Conservation (phyloP, 2,797 vertebrate species). For the Bryconaethiops microstoma region DNA sequence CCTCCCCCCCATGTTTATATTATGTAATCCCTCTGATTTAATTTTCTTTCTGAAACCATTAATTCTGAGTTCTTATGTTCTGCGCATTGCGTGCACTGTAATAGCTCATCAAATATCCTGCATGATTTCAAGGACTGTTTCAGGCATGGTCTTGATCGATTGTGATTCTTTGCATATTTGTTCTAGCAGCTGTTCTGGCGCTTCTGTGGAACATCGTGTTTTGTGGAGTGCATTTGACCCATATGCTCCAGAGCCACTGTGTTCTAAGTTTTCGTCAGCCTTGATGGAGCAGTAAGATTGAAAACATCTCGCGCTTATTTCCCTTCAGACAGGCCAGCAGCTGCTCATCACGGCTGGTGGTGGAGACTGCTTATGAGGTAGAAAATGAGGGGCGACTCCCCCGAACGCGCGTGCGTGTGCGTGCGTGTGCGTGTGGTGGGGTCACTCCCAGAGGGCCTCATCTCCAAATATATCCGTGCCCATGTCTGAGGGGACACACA, state of each 20-base stretch:
- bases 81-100: slow-evolving; percentile 23
- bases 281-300: slow-evolving; percentile 15
- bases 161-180: slow-evolving; percentile 37
- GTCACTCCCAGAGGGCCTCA: slow-evolving; percentile 42
- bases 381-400: slow-evolving; percentile 9
- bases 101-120: slow-evolving; percentile 44
- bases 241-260: slow-evolving; percentile 9
- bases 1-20: slow-evolving; percentile 13
- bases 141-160: slow-evolving; percentile 32
- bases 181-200: slow-evolving; percentile 23
- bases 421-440: slow-evolving; percentile 21
- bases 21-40: slow-evolving; percentile 49
- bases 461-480: slow-evolving; percentile 50
- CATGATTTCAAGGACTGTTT: slow-evolving; percentile 26
- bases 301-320: neutral
- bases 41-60: slow-evolving; percentile 34
- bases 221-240: slow-evolving; percentile 31
- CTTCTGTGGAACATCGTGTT: slow-evolving; percentile 29
- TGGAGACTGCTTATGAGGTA: slow-evolving; percentile 6
- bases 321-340: slow-evolving; percentile 4
- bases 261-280: slow-evolving; percentile 12
- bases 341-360: slow-evolving; percentile 16
- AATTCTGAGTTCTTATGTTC: slow-evolving; percentile 22
- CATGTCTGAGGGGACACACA: slow-evolving; percentile 36
- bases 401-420: slow-evolving; percentile 9